Evolutionary conservation across 1,140 invertebrate species (phyloP), one percentile per base, ranked within the genome.

Genomic region (Andricus grossulariae): DNA sequence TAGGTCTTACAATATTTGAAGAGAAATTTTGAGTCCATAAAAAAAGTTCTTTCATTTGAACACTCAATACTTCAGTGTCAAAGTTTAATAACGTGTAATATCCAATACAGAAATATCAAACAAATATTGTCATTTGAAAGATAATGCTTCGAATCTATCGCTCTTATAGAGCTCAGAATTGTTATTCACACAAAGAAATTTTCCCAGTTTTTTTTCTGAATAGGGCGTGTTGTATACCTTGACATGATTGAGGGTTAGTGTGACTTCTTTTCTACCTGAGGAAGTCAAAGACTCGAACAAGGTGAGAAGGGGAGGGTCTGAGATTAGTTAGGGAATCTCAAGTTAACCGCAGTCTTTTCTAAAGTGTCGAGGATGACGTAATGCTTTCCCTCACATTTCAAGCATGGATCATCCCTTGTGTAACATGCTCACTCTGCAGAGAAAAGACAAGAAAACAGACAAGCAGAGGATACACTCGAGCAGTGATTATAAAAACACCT

Each of bases 211-310:
- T 39, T 66, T 66, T 66, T n/a, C 25, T 39, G 55, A 66, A 66
- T 66, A 66, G 60, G 60, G 60, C 25, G 60, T 66, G 39, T 66
- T 66, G 60, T 66, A 15, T 66, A n/a, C 60, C 60, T 66, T 66
- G 60, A 66, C 60, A 66, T 66, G 60, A 66, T 66, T 66, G 60
- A 66, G 60, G 60, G 60, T 66, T 66, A 39, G 60, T 66, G 32
- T 66, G 60, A 66, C 60, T 66, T 66, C 32, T 66, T 39, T 66
- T 66, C 60, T 66, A 66, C 60, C 60, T 66, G 60, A 66, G 60
- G 60, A 13, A 66, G 60, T 66, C 60, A 39, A 39, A 39, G 21
- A 25, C 21, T 60, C 57, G 19, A 60, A 60, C 13, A 60, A 60
- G 21, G 54, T 55, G 54, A 55, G 54, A 55, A 55, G 32, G 25